These are phyloP conservation scores for Drosophila maculinotata DNA, from an alignment of 2,888 invertebrate species.

Conservation along the genomic window DNA sequence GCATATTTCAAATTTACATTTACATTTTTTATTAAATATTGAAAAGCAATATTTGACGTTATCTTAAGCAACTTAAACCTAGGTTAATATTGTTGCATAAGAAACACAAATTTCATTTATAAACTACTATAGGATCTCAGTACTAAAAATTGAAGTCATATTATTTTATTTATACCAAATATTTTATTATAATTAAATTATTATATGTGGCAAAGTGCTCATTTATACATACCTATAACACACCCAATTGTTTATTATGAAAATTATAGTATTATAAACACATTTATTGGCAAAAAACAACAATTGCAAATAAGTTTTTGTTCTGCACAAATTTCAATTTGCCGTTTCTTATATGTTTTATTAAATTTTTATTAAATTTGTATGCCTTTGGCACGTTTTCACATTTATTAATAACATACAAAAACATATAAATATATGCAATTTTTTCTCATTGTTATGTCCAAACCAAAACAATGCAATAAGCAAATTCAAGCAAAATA, in stretches of 20 bases:
- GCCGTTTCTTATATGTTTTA: conserved; percentile 22
- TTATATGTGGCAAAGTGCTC: not conserved
- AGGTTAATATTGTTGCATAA: too few relatives aligned
- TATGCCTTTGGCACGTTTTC: conserved; percentile 30
- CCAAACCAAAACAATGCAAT: conserved; percentile 23
- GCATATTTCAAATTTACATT: not conserved
- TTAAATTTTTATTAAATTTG: conserved; percentile 49
- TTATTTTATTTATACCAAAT: not conserved
- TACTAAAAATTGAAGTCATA: not conserved
- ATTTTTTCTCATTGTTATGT: conserved; percentile 21
- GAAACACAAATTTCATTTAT: not conserved
- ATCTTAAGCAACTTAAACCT: too few relatives aligned
- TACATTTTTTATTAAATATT: too few relatives aligned
- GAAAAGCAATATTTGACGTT: too few relatives aligned
- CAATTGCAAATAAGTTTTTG: conserved; percentile 24
- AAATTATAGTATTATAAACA: conserved; percentile 23
- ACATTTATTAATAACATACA: conserved; percentile 32
- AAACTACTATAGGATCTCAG: not conserved
- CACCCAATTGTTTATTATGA: conserved; percentile 6
- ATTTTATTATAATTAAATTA: not conserved
- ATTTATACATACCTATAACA: not conserved
- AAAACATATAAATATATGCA: conserved; percentile 5
- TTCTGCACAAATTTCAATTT: conserved; percentile 24
- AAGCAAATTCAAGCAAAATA: conserved; percentile 26
- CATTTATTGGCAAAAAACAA: conserved; percentile 20